Evolutionary conservation across 1,140 invertebrate genomes (phyloP), one percentile per base, ranked within the genome.

Genomic region (Pantala flavescens): DNA sequence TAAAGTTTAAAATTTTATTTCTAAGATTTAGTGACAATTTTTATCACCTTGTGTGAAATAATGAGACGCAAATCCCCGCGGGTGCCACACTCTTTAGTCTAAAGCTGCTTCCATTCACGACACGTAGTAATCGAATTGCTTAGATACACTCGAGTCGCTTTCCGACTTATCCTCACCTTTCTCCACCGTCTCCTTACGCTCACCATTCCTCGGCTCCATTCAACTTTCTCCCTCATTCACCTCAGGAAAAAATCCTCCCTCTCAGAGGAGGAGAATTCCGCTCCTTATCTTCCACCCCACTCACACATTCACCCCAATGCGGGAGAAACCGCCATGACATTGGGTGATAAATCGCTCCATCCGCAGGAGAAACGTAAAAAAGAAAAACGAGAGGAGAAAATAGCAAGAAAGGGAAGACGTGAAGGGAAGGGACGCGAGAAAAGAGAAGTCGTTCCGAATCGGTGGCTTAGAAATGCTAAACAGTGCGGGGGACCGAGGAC

Each of bases 271-370:
- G 28, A 9, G 28, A 36, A 36, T 36, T 36, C 28, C 28, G 9
- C 28, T 9, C 28, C 28, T 36, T 36, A 36, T 36, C 28, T 5
- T 36, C 28, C 28, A 36, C 28, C 49, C 49, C 49, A 16, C 49
- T 63, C 49, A 16, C 49, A 63, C 16, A 36, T 36, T 36, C 49
- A 21, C 49, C n/a, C 49, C 49, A 5, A 3, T 12, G 49, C 1
- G 5, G n/a, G n/a, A 21, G n/a, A 63, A 63, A 63, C 49, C 49
- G 49, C 49, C 49, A 21, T 63, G 49, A 63, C 49, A 63, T 21
- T 63, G 49, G 49, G 49, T 63, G 49, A 63, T 63, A 63, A 63
- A 63, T 63, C 49, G 49, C 49, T 21, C 49, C 49, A 21, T 63
- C 49, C n/a, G 49, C 12, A 63, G 49, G 49, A 63, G 49, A 63